Conservation (phyloP, 2,888 invertebrate genomes). For the Mimumesa dahlbomi region DNA sequence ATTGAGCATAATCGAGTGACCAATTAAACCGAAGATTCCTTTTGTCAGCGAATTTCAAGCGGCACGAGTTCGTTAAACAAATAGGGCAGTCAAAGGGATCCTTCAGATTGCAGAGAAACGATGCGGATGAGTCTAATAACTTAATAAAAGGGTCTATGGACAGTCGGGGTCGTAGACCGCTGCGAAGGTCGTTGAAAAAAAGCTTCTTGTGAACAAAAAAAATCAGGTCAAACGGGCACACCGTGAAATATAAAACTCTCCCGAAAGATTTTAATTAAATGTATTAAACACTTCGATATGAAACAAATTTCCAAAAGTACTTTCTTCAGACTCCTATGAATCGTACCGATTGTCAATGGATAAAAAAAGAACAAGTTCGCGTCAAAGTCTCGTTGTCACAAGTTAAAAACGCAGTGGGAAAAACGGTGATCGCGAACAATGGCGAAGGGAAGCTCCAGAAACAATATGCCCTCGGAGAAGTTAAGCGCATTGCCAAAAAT, state of each 20-base stretch:
- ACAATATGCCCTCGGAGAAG: neutral
- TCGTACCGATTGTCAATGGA: no score
- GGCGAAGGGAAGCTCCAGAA: neutral
- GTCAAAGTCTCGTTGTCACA: neutral
- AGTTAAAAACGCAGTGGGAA: neutral
- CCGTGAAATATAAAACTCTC: no score
- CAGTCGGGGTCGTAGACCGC: neutral
- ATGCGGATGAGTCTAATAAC: constrained; percentile 36
- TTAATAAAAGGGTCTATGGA: constrained; percentile 12
- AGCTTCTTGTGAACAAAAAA: no score
- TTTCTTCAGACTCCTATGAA: no score
- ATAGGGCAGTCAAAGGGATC: constrained; percentile 33
- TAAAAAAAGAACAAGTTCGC: no score
- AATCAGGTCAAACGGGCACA: no score
- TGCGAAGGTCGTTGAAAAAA: neutral
- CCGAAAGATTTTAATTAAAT: no score
- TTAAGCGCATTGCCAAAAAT: constrained; percentile 14
- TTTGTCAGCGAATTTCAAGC: constrained; percentile 13
- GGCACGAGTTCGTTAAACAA: constrained; percentile 36
- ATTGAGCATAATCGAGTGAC: constrained; percentile 23
- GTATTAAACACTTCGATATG: no score
- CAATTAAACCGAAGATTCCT: constrained; percentile 28
- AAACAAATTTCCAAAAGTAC: no score
- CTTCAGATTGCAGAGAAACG: constrained; percentile 14
- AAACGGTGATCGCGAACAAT: constrained; percentile 1